Evolutionary conservation across 2,113 vertebrate genomes (phyloP), one percentile per base, ranked within the genome.

Genomic region (Ochotona princeps): DNA sequence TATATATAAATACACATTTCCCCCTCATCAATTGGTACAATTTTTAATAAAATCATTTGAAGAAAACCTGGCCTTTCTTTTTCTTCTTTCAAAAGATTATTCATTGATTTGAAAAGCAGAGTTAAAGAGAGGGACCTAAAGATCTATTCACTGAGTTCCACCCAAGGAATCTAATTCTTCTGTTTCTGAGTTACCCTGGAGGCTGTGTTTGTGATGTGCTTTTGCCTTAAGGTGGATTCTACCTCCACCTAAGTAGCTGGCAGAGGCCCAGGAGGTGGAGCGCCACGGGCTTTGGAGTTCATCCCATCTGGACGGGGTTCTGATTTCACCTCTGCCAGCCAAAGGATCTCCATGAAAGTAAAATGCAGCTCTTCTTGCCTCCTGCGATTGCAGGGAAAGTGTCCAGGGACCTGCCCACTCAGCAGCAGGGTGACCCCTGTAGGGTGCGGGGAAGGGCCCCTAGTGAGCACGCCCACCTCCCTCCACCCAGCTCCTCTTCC

Each of bases 1-100:
- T 91, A 54, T 74, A 93, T 98, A 96, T 97, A 96, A 97, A 96
- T 96, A 96, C 98, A 97, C 83, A 70, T 72, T 92, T 83, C 2
- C n/a, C 95, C 93, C 91, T 92, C 95, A 97, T 97, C 97, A 97
- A 92, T 93, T 98, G 98, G 98, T 98, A 98, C 98, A 97, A 94
- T 98, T 98, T 98, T 98, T 98, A 98, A 98, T 98, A 98, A 98
- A 98, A 98, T 67, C 96, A 91, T 97, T 95, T 97, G 98, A 98
- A 97, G 96, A 88, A 93, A 92, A 96, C 86, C 91, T 83, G 73
- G 86, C 93, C 75, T 89, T 93, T 87, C 75, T 89, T 93, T 87
- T 81, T 72, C 73, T 38, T 57, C 54, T 57, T 57, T 57, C 18
- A 20, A 57, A 57, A 57, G 14, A 57, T 57, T 57, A 14, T 57